Evolutionary conservation across 1,140 invertebrate genomes (phyloP).

Genomic region (silkworm (Bombyx mori)): DNA sequence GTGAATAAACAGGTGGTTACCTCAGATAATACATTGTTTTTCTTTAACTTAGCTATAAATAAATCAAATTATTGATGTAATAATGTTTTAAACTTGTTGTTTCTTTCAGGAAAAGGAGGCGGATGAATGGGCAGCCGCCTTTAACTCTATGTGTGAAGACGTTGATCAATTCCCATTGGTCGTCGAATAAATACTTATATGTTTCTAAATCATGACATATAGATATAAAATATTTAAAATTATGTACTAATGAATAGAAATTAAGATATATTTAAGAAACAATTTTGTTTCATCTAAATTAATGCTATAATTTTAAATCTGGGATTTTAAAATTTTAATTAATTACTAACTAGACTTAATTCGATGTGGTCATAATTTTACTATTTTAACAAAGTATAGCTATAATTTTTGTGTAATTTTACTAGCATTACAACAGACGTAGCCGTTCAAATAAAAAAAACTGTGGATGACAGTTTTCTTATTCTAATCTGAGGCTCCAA

Average conservation of each 20-base stretch:
- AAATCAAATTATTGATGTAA: not conserved
- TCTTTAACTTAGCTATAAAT: not conserved
- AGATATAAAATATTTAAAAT: slow-evolving; percentile 1
- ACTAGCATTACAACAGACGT: too few relatives aligned
- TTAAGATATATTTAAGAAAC: slow-evolving; percentile 1
- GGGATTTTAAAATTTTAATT: not conserved
- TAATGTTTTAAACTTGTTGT: not conserved
- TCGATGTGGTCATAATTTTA: too few relatives aligned
- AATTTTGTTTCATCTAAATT: not conserved
- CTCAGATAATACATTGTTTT: not conserved
- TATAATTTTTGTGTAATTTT: too few relatives aligned
- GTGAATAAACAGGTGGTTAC: too few relatives aligned
- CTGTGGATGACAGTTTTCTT: too few relatives aligned
- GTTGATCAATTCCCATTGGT: slow-evolving; percentile 50
- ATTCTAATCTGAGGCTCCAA: too few relatives aligned
- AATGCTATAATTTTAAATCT: not conserved
- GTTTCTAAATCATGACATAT: slow-evolving; percentile 3
- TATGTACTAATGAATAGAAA: not conserved
- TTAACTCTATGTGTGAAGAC: slow-evolving; percentile 64
- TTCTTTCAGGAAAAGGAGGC: slow-evolving; percentile 49
- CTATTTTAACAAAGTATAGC: too few relatives aligned
- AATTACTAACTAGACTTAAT: not conserved
- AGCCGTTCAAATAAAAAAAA: too few relatives aligned
- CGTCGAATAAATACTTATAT: slow-evolving; percentile 32
- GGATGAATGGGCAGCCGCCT: slow-evolving; percentile 57